Percentiles rank a stretch among this genome's conserved stretches.
These are phyloP conservation scores for Lomographa bimaculata DNA, from an alignment of 2,888 invertebrate species.

Conservation along the genomic window DNA sequence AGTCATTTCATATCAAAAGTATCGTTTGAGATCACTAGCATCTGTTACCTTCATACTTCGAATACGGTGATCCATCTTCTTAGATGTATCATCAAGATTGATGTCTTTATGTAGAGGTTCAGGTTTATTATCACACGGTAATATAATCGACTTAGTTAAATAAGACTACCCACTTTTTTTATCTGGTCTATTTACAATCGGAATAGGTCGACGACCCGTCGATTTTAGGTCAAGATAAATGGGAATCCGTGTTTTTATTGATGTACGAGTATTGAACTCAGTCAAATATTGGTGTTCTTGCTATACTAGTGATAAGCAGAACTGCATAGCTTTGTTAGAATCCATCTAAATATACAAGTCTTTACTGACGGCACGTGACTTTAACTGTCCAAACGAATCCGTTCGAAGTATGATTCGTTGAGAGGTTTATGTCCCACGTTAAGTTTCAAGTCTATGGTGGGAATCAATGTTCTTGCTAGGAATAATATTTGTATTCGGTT, in stretches of 20 bases:
- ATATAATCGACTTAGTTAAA: conserved; percentile 18
- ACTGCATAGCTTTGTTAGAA: too few species aligned
- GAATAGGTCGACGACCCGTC: too few species aligned
- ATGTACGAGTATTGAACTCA: too few species aligned
- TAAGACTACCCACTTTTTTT: conserved; percentile 19
- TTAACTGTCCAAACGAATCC: background rate
- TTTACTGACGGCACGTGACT: background rate
- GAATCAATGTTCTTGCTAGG: conserved; percentile 5
- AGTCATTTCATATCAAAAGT: conserved; percentile 42
- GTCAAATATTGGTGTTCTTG: too few species aligned
- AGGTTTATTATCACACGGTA: too few species aligned
- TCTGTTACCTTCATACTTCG: conserved; percentile 32
- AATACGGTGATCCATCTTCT: conserved; percentile 37
- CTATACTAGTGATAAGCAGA: too few species aligned
- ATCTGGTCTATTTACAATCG: conserved; percentile 15
- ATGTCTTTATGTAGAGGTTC: conserved; percentile 6
- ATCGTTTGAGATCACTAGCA: conserved; percentile 42
- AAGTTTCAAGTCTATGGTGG: background rate
- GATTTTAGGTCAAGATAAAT: too few species aligned
- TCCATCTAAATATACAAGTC: too few species aligned
- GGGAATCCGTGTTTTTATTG: too few species aligned
- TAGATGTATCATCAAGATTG: conserved; percentile 37
- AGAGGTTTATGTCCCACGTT: conserved; percentile 1
- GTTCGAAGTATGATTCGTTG: conserved; percentile 1
- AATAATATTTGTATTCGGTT: conserved; percentile 13